Evolutionary conservation across 2,888 invertebrate species (phyloP).

Genomic region (Drosophila monieri): DNA sequence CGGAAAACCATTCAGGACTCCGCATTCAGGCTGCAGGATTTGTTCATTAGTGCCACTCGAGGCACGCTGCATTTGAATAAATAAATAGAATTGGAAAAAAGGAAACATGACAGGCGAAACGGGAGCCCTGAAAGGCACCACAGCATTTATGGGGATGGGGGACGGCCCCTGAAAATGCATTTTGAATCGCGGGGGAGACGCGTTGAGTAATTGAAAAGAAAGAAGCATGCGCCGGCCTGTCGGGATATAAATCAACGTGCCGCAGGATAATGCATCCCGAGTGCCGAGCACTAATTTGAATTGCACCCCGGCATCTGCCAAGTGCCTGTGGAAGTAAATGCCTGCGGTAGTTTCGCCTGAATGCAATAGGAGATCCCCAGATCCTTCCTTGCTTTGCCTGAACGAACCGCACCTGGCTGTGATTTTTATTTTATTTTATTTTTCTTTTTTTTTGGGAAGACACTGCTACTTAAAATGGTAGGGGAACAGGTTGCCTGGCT

Average conservation of each 20-base stretch:
- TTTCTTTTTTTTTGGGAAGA: constrained; percentile 5
- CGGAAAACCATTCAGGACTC: constrained; percentile 42
- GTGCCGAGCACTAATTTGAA: constrained; percentile 70
- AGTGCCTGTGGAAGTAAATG: constrained; percentile 29
- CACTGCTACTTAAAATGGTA: constrained; percentile 28
- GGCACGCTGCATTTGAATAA: constrained; percentile 68
- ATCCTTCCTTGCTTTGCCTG: constrained; percentile 38
- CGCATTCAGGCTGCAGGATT: constrained; percentile 43
- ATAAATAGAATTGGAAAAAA: constrained; percentile 52
- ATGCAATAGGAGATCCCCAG: constrained; percentile 58
- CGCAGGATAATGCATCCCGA: constrained; percentile 68
- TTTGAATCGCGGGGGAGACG: constrained; percentile 16
- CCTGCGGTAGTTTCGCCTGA: constrained; percentile 56
- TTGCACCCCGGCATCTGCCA: constrained; percentile 58
- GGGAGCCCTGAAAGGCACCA: constrained; percentile 32
- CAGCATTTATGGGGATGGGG: constrained; percentile 2
- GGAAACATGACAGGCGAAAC: constrained; percentile 53
- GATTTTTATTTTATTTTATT: constrained; percentile 42
- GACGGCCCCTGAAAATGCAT: constrained; percentile 19
- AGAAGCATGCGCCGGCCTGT: constrained; percentile 47
- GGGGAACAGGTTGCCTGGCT: constrained; percentile 35
- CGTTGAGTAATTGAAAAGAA: constrained; percentile 50
- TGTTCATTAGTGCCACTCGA: constrained; percentile 63
- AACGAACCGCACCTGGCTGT: constrained; percentile 61
- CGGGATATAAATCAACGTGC: constrained; percentile 66